Evolutionary conservation across 2,888 invertebrate genomes (phyloP).

Genomic region (Hololepta plana): DNA sequence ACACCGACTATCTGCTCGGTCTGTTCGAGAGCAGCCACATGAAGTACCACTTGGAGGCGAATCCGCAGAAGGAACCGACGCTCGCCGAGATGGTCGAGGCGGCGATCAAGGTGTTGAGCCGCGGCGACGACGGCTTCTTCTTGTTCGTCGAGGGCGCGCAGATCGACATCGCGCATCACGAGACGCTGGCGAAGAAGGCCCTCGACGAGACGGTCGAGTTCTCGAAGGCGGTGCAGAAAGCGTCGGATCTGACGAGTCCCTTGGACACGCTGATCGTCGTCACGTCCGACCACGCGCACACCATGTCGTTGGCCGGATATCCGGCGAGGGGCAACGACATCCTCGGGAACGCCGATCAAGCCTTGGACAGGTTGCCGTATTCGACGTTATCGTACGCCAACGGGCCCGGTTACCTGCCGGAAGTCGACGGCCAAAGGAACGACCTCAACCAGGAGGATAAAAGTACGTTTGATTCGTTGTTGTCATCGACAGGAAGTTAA

Average conservation of each 20-base stretch:
- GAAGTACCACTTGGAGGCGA: slow-evolving; percentile 42
- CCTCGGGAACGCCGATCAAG: slow-evolving; percentile 30
- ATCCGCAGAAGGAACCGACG: slow-evolving; percentile 43
- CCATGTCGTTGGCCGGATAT: slow-evolving; percentile 60
- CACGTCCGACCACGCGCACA: slow-evolving; percentile 61
- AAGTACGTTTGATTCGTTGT: slow-evolving; percentile 15
- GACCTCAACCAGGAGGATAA: slow-evolving; percentile 33
- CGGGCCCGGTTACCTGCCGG: slow-evolving; percentile 39
- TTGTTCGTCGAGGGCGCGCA: slow-evolving; percentile 56
- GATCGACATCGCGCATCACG: slow-evolving; percentile 63
- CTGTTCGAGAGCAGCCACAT: slow-evolving; percentile 17
- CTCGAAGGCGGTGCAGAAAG: slow-evolving; percentile 36
- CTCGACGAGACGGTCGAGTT: slow-evolving; percentile 64
- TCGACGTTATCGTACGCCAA: slow-evolving; percentile 52
- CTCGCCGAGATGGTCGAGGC: slow-evolving; percentile 62
- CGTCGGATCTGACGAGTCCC: slow-evolving; percentile 36
- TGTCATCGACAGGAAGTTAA: neutral
- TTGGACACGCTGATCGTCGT: slow-evolving; percentile 57
- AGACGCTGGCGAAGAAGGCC: slow-evolving; percentile 43
- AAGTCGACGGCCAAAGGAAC: slow-evolving; percentile 30
- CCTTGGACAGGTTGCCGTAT: slow-evolving; percentile 38
- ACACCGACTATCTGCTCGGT: slow-evolving; percentile 33
- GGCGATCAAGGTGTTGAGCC: slow-evolving; percentile 41
- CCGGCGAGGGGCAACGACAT: slow-evolving; percentile 42
- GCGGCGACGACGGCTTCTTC: slow-evolving; percentile 47